These are phyloP conservation scores for Hipparchia sbordonii DNA, from an alignment of 2,888 invertebrate genomes.

Conservation along the genomic window DNA sequence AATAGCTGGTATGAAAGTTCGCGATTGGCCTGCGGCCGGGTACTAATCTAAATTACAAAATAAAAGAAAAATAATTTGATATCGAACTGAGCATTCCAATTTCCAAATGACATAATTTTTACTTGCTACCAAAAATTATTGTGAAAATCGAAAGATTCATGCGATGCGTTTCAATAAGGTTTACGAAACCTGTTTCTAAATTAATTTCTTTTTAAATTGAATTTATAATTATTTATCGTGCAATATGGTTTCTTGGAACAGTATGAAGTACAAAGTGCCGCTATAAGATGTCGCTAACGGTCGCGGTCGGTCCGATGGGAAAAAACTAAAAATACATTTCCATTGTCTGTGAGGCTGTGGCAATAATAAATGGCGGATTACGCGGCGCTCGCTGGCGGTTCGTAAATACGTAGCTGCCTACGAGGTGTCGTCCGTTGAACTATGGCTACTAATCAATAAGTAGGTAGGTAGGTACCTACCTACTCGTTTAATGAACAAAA, in stretches of 20 bases:
- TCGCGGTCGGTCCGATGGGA: background rate
- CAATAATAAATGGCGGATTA: slow-evolving; percentile 40
- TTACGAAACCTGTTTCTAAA: too few relatives aligned
- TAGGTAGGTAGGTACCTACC: background rate
- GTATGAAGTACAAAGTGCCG: slow-evolving; percentile 8
- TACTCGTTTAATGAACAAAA: background rate
- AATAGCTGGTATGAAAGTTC: slow-evolving; percentile 2
- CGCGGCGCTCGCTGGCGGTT: slow-evolving; percentile 31
- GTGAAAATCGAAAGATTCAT: too few relatives aligned
- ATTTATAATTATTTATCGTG: too few relatives aligned
- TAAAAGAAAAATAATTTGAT: too few relatives aligned
- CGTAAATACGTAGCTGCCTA: slow-evolving; percentile 33
- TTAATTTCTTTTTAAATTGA: too few relatives aligned
- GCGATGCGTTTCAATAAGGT: too few relatives aligned
- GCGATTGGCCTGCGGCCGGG: background rate
- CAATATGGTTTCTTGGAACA: background rate
- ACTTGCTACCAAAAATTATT: too few relatives aligned
- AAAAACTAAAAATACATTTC: slow-evolving; percentile 8
- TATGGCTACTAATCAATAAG: slow-evolving; percentile 64
- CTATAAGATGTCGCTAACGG: slow-evolving; percentile 2
- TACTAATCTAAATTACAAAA: background rate
- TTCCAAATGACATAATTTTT: too few relatives aligned
- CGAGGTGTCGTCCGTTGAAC: slow-evolving; percentile 57
- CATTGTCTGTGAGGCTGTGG: slow-evolving; percentile 26
- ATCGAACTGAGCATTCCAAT: too few relatives aligned